Percentiles rank a stretch among this genome's conserved stretches.
Evolutionary conservation across 2,797 vertebrate species (phyloP).

Genomic region (Holocentrus rufus): DNA sequence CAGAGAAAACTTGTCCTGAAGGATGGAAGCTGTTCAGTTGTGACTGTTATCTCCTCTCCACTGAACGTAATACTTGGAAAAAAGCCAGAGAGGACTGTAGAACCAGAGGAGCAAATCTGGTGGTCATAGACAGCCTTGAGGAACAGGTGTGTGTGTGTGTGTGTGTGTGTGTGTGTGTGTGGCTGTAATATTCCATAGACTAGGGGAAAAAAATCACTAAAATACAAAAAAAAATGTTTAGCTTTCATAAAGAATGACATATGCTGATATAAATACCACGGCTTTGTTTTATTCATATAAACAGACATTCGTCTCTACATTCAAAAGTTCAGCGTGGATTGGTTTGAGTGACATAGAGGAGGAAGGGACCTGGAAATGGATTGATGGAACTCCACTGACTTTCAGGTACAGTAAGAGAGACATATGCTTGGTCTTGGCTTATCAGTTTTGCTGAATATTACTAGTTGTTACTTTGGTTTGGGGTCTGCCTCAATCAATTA

Average conservation of each 20-base stretch:
- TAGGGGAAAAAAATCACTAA: no score
- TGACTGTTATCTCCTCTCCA: constrained; percentile 35
- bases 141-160: no score
- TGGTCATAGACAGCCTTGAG: neutral
- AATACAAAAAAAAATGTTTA: no score
- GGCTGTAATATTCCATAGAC: no score
- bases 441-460: no score
- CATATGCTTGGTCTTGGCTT: no score
- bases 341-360: constrained; percentile 31
- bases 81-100: constrained; percentile 21
- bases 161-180: no score
- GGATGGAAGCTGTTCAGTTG: constrained; percentile 4
- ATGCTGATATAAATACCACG: no score
- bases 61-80: neutral
- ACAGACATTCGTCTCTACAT: constrained; percentile 7
- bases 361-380: constrained; percentile 48
- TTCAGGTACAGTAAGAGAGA: constrained; percentile 6
- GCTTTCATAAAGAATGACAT: no score
- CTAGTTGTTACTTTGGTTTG: no score
- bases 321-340: constrained; percentile 27
- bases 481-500: no score
- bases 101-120: constrained; percentile 38
- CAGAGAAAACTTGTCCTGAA: constrained; percentile 7
- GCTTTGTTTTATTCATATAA: no score
- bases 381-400: constrained; percentile 21